Conservation (phyloP, 2,113 vertebrate species). For the Balaenoptera acutorostrata region DNA sequence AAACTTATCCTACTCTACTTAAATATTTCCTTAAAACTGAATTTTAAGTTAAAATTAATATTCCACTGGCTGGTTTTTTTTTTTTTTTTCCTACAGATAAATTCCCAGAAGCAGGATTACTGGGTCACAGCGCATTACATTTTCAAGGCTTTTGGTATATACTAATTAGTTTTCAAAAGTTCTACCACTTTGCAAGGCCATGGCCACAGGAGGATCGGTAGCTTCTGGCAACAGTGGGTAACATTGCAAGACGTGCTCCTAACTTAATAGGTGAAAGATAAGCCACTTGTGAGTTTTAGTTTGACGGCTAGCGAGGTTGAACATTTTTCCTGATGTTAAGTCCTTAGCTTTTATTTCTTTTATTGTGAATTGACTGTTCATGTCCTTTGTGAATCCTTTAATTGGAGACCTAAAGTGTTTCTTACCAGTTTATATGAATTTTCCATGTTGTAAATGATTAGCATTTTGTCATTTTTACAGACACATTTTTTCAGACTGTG, state of each 20-base stretch:
- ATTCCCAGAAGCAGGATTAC: neutral
- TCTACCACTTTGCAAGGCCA: neutral
- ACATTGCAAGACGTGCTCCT: neutral
- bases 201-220: neutral
- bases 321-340: neutral
- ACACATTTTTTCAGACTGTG: neutral
- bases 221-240: neutral
- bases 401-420: neutral
- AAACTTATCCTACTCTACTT: neutral
- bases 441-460: neutral
- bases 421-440: neutral
- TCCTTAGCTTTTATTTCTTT: neutral
- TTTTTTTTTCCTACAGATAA: neutral
- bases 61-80: neutral
- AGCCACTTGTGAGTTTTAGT: neutral
- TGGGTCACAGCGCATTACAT: neutral
- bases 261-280: neutral
- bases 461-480: neutral
- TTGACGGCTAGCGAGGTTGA: neutral
- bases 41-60: neutral
- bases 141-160: neutral
- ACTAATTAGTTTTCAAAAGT: neutral
- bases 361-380: neutral
- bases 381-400: neutral
- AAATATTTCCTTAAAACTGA: constrained; percentile 5